A percentile compares a stretch with the other conserved stretches of the same genome.
Evolutionary conservation across 2,888 invertebrate species (phyloP).

Genomic region (Tenthredo distinguenda): DNA sequence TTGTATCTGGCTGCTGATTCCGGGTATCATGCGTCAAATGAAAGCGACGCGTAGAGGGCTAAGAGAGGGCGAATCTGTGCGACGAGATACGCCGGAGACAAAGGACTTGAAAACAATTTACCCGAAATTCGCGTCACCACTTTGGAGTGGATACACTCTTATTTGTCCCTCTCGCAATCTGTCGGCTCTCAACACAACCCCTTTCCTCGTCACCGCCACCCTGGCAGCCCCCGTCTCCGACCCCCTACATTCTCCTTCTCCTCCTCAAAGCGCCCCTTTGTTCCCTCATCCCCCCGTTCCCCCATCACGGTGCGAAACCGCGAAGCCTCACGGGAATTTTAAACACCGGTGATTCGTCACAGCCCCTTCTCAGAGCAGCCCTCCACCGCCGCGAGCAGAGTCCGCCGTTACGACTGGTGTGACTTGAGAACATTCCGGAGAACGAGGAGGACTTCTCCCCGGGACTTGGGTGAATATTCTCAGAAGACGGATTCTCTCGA

Average conservation of each 20-base stretch:
- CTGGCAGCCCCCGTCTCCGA: slow-evolving; percentile 42
- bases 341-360: slow-evolving; percentile 71
- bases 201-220: slow-evolving; percentile 60
- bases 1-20: slow-evolving; percentile 23
- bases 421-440: slow-evolving; percentile 52
- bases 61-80: slow-evolving; percentile 49
- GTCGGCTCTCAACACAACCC: slow-evolving; percentile 70
- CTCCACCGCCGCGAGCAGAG: slow-evolving; percentile 39
- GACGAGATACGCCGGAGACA: slow-evolving; percentile 46
- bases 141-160: slow-evolving; percentile 73
- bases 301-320: slow-evolving; percentile 61
- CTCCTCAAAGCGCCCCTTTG: slow-evolving; percentile 54
- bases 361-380: slow-evolving; percentile 53
- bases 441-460: slow-evolving; percentile 38
- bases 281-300: neutral
- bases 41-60: slow-evolving; percentile 36
- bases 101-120: slow-evolving; percentile 73
- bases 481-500: slow-evolving; percentile 44
- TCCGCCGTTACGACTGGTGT: slow-evolving; percentile 51
- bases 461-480: slow-evolving; percentile 44
- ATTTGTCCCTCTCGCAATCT: slow-evolving; percentile 74
- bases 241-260: slow-evolving; percentile 50
- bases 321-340: slow-evolving; percentile 72
- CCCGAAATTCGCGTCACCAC: slow-evolving; percentile 73
- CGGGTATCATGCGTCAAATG: slow-evolving; percentile 38